Conservation (phyloP, 2,888 invertebrate species). For the Malacosoma neustria region DNA sequence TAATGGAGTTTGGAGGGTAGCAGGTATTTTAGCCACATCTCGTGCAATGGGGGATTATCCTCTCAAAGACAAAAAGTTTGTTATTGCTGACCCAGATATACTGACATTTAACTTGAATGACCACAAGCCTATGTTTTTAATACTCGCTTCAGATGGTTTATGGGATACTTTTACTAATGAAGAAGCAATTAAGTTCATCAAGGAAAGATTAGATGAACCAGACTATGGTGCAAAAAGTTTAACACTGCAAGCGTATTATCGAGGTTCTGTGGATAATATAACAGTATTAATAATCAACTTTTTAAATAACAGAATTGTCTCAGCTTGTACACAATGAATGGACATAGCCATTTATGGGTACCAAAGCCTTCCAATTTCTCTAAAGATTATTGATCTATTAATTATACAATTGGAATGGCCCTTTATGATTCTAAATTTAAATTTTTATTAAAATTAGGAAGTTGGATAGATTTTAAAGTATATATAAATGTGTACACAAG, state of each 20-base stretch:
- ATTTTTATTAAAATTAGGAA: not conserved
- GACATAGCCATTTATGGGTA: conserved; percentile 8
- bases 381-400: conserved; percentile 11
- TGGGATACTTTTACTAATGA: conserved; percentile 98
- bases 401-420: conserved; percentile 4
- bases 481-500: not conserved
- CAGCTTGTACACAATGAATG: conserved; percentile 28
- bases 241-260: conserved; percentile 91
- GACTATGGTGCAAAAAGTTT: conserved; percentile 94
- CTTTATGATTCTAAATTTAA: conserved; percentile 1
- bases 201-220: conserved; percentile 88
- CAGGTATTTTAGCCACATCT: conserved; percentile 95
- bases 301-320: conserved; percentile 60
- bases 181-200: conserved; percentile 92
- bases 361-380: conserved; percentile 13
- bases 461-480: not conserved
- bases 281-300: conserved; percentile 94
- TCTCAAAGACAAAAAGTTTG: conserved; percentile 92
- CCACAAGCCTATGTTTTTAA: conserved; percentile 90
- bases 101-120: conserved; percentile 91
- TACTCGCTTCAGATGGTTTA: conserved; percentile 95
- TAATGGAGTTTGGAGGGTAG: conserved; percentile 97
- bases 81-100: conserved; percentile 97
- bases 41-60: conserved; percentile 97
- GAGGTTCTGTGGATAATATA: conserved; percentile 96